Base-by-base conservation (phyloP, 2,888 invertebrate species). In the Ferdinandea cuprea region DNA sequence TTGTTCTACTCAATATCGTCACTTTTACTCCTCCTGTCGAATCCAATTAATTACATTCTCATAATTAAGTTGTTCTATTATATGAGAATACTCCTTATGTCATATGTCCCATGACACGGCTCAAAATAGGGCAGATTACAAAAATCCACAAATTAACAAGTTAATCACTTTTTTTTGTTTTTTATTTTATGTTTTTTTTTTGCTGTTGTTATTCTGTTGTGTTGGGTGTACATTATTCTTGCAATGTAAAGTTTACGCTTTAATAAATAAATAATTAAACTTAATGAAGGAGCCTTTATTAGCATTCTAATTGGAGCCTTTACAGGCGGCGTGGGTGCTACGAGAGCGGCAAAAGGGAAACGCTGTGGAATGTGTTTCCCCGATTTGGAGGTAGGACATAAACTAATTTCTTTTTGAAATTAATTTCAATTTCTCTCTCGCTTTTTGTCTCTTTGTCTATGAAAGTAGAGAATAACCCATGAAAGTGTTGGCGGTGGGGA, bases 121-220 rank as follows among this genome's bases (percentile, higher is more conserved):
- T 50, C 40, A 54, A 44, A 71, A 63, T 69, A 58, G 63, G 50
- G 69, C 50, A 76, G 59, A 71, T 71, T 71, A 71, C 71, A 71
- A 59, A 71, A 71, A 71, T 71, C 71, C 71, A 77, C 77, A 71
- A 71, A 77, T 63, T 77, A 77, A 77, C 71, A 71, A 71, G 71
- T 71, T 77, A 77, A 71, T 71, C 54, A 77, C 40, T 50, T 63
- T 63, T 63, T 35, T 50, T n/a, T n/a, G n/a, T n/a, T n/a, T n/a
- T n/a, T n/a, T n/a, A n/a, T n/a, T n/a, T n/a, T n/a, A n/a, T n/a
- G n/a, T n/a, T n/a, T n/a, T n/a, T n/a, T n/a, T n/a, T n/a, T n/a
- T n/a, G n/a, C n/a, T 44, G 32, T 28, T 68, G 35, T 15, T 30
- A n/a, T n/a, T n/a, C n/a, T n/a, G n/a, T n/a, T 48, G 19, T 11